Evolutionary conservation across 2,113 vertebrate genomes (phyloP).

Genomic region (Burhinus bistriatus): DNA sequence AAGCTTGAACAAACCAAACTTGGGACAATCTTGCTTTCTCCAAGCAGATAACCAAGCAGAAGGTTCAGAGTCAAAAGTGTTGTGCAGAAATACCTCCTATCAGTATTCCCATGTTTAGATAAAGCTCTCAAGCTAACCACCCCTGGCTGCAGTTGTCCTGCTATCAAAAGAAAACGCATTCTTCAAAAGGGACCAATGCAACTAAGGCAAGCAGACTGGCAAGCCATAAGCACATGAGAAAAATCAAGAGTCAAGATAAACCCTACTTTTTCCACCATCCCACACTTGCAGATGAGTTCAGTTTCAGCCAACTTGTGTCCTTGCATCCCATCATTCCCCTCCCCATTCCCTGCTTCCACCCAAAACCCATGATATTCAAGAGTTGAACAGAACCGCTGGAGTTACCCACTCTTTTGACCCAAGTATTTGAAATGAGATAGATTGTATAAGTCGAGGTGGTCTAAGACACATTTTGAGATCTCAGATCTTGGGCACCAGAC

Average conservation of each 20-base stretch:
- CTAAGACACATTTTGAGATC: not conserved
- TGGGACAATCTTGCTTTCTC: not conserved
- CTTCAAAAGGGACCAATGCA: not conserved
- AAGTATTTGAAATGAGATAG: not conserved
- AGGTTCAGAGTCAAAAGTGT: not conserved
- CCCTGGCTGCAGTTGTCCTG: not conserved
- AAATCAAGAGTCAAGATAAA: not conserved
- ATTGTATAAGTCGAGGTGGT: not conserved
- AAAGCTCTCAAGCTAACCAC: not conserved
- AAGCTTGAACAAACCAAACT: not conserved
- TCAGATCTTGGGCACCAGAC: not conserved
- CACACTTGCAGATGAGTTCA: not conserved
- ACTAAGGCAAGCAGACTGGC: not conserved
- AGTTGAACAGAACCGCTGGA: rapidly evolving
- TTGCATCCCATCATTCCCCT: rapidly evolving
- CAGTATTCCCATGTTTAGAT: not conserved
- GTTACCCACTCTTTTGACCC: not conserved
- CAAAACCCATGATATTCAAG: not conserved
- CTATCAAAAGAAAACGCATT: not conserved
- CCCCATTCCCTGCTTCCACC: not conserved
- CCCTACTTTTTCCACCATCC: not conserved
- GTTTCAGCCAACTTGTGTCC: not conserved
- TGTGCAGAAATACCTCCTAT: not conserved
- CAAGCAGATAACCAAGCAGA: not conserved
- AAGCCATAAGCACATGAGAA: not conserved